These are phyloP conservation scores for Marcusenius ussheri DNA, from an alignment of 2,113 vertebrate genomes.

Conservation along the genomic window DNA sequence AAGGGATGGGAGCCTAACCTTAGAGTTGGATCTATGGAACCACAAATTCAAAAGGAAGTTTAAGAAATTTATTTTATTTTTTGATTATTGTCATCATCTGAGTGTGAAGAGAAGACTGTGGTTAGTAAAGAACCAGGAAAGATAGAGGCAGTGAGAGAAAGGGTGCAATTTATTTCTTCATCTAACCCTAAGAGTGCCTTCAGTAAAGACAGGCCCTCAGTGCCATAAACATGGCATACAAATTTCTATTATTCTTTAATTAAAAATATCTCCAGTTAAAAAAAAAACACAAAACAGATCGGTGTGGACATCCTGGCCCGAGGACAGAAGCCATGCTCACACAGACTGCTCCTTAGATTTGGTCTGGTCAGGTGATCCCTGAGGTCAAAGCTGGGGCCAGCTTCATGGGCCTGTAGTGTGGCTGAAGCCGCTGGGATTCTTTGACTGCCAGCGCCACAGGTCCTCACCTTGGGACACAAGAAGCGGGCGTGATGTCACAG, in stretches of 20 bases:
- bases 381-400: neutral
- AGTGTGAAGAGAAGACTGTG: neutral
- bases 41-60: neutral
- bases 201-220: neutral
- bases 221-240: neutral
- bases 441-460: slow-evolving; percentile 92
- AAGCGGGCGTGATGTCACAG: neutral
- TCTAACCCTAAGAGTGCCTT: neutral
- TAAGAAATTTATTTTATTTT: neutral
- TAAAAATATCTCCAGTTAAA: slow-evolving; percentile 6
- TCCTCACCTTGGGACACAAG: slow-evolving; percentile 72
- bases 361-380: slow-evolving; percentile 9
- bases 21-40: neutral
- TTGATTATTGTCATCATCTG: neutral
- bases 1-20: neutral
- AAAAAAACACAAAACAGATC: neutral
- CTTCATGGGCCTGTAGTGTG: slow-evolving; percentile 40
- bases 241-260: neutral
- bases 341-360: neutral
- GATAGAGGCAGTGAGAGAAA: neutral
- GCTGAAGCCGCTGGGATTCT: slow-evolving; percentile 81
- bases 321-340: neutral
- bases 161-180: neutral
- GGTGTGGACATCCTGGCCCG: neutral
- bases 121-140: neutral